Base-by-base conservation (phyloP, 1,140 invertebrate species). In the Heliconius hermathena region DNA sequence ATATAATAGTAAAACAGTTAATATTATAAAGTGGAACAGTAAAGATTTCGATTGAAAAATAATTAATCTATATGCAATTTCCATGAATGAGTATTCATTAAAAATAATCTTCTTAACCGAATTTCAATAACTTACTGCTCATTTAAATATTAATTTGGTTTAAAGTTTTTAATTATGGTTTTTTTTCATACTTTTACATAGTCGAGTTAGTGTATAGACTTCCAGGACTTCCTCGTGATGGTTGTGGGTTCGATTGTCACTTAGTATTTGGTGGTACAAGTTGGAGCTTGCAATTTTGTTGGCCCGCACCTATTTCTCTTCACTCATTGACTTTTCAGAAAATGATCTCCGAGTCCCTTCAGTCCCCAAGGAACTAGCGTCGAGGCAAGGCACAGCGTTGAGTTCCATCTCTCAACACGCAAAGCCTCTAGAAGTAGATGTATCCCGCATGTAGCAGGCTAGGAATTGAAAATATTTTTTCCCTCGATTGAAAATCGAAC, bases 121-220 rank as follows among this genome's bases (percentile, higher is more conserved):
- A 66, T 13, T 29, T 2, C 60, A 66, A 66, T 66, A 66, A 66
- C 22, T 66, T 66, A 66, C 26, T 66, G 60, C 26, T 29, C 60
- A 66, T 66, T 66, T 66, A 29, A 66, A 66, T 66, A 18, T 66
- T 66, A 66, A 66, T 66, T 66, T 66, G 4, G 60, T 11, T 66
- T 66, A 26, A 22, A 29, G 8, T 26, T 66, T 66, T 29, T 16
- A 66, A 66, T 29, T 60, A 60, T 60, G 8, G 8, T 66, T 66
- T 13, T 66, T 13, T 66, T 29, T 9, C 11, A 11, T 26, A 6
- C 3, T 66, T 66, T 57, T 57, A n/a, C n/a, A n/a, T 2, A 9
- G 54, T 57, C 13, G 13, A 46, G 41, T 46, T 46, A 46, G 16
- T 46, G 41, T 46, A 46, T 46, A 4, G 41, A 16, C 3, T 46